Conservation (phyloP, 2,113 vertebrate species). For the Muntiacus muntjak region DNA sequence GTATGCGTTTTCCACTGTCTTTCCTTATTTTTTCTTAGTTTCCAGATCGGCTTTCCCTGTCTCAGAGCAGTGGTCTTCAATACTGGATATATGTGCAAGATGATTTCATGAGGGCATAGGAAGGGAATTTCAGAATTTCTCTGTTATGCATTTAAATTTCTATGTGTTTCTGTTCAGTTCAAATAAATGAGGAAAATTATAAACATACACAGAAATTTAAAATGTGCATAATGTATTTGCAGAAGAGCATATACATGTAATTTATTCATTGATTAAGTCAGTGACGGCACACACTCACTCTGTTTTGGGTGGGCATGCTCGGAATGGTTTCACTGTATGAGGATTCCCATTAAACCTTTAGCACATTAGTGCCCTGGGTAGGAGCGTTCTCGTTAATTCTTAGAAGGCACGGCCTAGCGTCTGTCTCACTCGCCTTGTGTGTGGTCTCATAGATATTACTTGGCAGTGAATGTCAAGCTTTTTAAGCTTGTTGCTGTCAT, state of each 20-base stretch:
- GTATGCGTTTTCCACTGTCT: neutral
- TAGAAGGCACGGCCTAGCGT: neutral
- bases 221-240: neutral
- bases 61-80: neutral
- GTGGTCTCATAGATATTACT: slow-evolving; percentile 46
- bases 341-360: neutral
- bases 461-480: slow-evolving; percentile 37
- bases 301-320: neutral
- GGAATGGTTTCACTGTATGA: neutral
- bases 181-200: neutral
- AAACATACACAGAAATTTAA: neutral
- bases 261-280: neutral
- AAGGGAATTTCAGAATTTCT: neutral
- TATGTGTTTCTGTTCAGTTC: neutral
- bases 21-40: neutral
- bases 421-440: neutral
- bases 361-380: neutral
- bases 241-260: neutral
- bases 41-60: neutral
- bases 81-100: neutral
- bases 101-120: neutral
- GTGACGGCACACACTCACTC: accelerated
- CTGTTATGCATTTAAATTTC: neutral
- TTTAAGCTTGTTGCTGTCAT: slow-evolving; percentile 19
- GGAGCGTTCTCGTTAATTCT: neutral